Conservation (phyloP, 2,113 vertebrate species). For the Dendropsophus ebraccatus region DNA sequence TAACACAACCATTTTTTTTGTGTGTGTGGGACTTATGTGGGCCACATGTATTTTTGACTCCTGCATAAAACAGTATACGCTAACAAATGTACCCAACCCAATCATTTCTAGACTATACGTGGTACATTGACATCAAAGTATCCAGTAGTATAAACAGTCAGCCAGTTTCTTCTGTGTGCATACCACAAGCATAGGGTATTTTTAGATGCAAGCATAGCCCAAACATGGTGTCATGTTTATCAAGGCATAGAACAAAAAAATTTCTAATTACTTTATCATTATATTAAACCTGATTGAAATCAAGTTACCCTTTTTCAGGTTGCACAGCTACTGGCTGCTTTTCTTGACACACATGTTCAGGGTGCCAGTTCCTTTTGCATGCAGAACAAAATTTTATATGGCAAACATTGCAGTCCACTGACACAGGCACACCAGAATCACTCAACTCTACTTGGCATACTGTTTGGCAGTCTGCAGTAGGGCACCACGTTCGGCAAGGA, state of each 20-base stretch:
- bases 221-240: background rate
- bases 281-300: background rate
- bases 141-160: too few species aligned
- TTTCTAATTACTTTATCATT: background rate
- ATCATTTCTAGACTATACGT: too few species aligned
- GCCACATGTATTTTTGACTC: too few species aligned
- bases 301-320: conserved; percentile 80
- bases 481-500: conserved; percentile 89
- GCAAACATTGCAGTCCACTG: conserved; percentile 82
- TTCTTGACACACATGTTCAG: conserved; percentile 76
- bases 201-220: too few species aligned
- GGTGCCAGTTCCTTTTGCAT: conserved; percentile 85
- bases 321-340: conserved; percentile 69
- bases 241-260: background rate
- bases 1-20: too few species aligned
- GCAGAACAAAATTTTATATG: conserved; percentile 83
- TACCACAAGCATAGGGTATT: too few species aligned
- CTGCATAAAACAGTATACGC: too few species aligned
- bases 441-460: conserved; percentile 77
- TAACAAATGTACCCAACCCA: too few species aligned
- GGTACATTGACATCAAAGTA: too few species aligned
- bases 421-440: conserved; percentile 70
- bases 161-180: too few species aligned
- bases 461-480: conserved; percentile 85
- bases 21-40: too few species aligned